Evolutionary conservation across 1,140 invertebrate species (phyloP).

Genomic region (Hormaphis cornu): DNA sequence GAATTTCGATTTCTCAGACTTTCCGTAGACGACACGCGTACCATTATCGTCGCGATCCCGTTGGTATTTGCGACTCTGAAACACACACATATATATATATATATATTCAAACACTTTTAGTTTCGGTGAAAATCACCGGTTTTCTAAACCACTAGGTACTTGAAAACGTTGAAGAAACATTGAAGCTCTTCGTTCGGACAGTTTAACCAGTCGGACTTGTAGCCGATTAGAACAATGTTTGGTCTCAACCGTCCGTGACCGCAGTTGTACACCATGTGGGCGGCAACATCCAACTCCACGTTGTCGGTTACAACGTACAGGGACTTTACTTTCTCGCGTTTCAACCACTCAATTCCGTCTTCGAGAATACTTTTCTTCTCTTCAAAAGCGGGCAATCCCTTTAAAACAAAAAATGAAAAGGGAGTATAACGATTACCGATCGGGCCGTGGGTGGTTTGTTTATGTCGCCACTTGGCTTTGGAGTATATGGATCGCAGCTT

Average conservation of each 20-base stretch:
- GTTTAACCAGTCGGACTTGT: slow-evolving; percentile 77
- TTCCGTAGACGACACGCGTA: background rate
- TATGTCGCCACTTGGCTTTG: too few relatives aligned
- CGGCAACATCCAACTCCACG: slow-evolving; percentile 62
- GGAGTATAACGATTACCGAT: too few relatives aligned
- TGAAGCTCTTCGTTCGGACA: slow-evolving; percentile 63
- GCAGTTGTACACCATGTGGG: slow-evolving; percentile 58
- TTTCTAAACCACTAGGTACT: slow-evolving; percentile 65
- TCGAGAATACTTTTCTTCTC: background rate
- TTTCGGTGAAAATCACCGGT: background rate
- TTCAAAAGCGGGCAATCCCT: background rate
- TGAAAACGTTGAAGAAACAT: slow-evolving; percentile 83
- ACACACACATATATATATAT: too few relatives aligned
- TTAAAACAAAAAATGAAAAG: background rate
- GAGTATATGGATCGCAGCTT: too few relatives aligned
- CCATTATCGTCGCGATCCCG: background rate
- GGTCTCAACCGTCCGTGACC: slow-evolving; percentile 90
- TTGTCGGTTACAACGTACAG: slow-evolving; percentile 80
- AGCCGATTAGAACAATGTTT: slow-evolving; percentile 91
- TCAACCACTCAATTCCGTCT: background rate
- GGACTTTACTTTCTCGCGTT: slow-evolving; percentile 66
- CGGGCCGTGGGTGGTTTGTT: too few relatives aligned
- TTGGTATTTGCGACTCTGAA: slow-evolving; percentile 5
- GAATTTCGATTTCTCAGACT: background rate
- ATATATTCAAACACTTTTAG: background rate